Evolutionary conservation across 1,140 invertebrate genomes (phyloP).

Genomic region (Anastrepha obliqua): DNA sequence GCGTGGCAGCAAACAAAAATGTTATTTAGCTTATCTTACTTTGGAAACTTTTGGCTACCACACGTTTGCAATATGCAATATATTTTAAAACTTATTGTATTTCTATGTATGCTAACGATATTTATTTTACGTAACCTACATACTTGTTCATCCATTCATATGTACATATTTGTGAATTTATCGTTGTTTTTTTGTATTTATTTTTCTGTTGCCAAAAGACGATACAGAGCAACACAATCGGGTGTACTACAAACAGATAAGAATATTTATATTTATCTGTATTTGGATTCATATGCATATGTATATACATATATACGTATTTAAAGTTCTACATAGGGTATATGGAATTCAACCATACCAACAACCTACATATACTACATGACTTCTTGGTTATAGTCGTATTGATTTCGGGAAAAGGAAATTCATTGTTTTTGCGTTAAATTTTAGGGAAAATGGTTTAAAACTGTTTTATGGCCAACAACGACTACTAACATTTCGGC

Average conservation of each 20-base stretch:
- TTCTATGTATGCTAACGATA: not conserved
- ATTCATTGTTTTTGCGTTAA: no score
- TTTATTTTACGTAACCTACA: not conserved
- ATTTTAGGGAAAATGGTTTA: no score
- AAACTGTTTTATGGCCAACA: no score
- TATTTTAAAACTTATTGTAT: slow-evolving; percentile 41
- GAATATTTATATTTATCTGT: not conserved
- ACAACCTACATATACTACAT: no score
- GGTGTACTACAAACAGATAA: not conserved
- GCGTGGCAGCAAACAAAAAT: slow-evolving; percentile 24
- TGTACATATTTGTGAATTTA: not conserved
- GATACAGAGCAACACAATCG: not conserved
- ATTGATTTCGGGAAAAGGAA: no score
- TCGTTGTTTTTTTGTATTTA: not conserved
- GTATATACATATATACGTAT: not conserved
- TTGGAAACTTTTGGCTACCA: slow-evolving; percentile 19
- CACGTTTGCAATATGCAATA: slow-evolving; percentile 44
- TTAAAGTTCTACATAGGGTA: not conserved
- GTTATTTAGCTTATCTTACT: slow-evolving; percentile 38
- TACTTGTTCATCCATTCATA: not conserved
- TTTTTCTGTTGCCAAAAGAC: not conserved
- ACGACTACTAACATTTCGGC: no score
- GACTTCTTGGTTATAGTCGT: no score
- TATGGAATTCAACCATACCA: no score
- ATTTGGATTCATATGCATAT: not conserved